Conservation (phyloP, 2,797 vertebrate species). For the Acanthiza pusilla region DNA sequence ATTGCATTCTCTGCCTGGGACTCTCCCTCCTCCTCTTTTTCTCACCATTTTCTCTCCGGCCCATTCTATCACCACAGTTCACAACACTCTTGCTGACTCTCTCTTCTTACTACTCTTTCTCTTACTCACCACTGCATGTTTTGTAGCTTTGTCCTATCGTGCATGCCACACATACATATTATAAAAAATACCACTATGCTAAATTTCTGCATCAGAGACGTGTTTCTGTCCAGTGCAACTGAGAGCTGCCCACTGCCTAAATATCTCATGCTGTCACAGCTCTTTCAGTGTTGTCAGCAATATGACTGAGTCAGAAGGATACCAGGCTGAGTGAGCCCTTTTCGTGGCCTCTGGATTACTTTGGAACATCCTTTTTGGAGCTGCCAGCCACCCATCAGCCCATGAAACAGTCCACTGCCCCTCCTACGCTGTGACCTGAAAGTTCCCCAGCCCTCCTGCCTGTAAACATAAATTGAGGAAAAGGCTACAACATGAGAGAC, state of each 20-base stretch:
- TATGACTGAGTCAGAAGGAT: neutral
- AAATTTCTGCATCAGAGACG: neutral
- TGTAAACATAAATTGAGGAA: neutral
- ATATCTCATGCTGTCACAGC: neutral
- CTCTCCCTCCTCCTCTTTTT: neutral
- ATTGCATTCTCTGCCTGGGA: neutral
- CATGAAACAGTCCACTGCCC: neutral
- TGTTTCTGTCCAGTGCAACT: neutral
- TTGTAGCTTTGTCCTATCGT: neutral
- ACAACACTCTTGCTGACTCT: neutral
- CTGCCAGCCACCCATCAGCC: neutral
- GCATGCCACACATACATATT: accelerated
- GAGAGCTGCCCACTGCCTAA: neutral
- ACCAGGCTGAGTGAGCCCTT: neutral
- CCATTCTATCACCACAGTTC: neutral
- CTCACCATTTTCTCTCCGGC: neutral
- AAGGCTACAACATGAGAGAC: neutral
- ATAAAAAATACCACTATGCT: neutral
- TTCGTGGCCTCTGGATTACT: neutral
- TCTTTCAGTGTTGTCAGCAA: neutral
- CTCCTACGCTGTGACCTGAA: neutral
- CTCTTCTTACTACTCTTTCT: neutral
- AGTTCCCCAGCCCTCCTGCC: neutral
- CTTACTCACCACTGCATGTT: neutral
- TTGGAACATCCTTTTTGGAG: neutral